Conservation (phyloP, 2,797 vertebrate genomes). For the Manis javanica region DNA sequence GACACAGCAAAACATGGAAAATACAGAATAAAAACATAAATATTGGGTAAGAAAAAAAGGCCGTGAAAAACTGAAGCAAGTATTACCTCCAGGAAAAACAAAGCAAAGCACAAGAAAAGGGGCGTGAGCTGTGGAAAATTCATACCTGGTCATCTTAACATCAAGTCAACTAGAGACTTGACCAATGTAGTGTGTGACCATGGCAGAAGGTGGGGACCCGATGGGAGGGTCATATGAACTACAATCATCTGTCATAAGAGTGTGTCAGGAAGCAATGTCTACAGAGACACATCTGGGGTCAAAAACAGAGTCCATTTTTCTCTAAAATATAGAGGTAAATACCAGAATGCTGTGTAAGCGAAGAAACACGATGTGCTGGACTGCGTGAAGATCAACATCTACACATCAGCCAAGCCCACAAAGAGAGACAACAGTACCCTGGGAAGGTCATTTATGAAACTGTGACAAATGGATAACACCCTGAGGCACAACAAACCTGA, state of each 20-base stretch:
- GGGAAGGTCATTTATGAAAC: background rate
- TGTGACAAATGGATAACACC: background rate
- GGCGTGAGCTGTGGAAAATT: background rate
- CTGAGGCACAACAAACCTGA: too few species aligned
- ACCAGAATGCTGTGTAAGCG: fast-evolving
- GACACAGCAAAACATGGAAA: background rate
- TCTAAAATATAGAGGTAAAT: background rate
- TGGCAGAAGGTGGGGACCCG: background rate
- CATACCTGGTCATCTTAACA: background rate
- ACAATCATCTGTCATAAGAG: background rate
- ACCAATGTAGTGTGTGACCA: background rate
- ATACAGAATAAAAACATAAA: background rate
- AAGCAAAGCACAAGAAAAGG: background rate
- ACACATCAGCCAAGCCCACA: fast-evolving
- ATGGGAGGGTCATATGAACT: background rate
- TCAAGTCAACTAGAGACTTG: fast-evolving
- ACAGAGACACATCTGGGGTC: too few species aligned
- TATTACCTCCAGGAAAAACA: background rate
- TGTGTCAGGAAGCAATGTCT: too few species aligned
- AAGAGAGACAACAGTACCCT: too few species aligned
- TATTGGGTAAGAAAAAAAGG: background rate
- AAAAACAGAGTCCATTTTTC: background rate
- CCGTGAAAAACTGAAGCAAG: background rate
- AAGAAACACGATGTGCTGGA: background rate
- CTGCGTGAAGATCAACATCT: fast-evolving